Evolutionary conservation across 2,113 vertebrate genomes (phyloP), one percentile per base, ranked within the genome.

Genomic region (Danionella cerebrum): DNA sequence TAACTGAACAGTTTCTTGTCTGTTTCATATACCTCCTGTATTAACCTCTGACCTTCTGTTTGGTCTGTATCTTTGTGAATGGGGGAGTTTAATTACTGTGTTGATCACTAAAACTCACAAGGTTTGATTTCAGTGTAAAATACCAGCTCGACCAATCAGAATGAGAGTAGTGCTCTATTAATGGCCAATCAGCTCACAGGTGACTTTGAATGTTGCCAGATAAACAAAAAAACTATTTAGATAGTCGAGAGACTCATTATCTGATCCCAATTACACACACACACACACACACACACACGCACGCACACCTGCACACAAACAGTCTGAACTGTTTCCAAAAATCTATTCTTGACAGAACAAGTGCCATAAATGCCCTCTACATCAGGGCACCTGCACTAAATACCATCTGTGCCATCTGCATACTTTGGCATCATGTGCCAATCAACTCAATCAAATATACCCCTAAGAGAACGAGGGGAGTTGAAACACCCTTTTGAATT

Each of bases 241-340:
- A 64, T 82, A 10, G 16, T 10, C 11, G 71, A 81, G 64, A 67
- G 62, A 63, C 73, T 65, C 24, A 58, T 78, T 77, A 65, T 62
- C 45, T 73, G 6, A 18, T n/a, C n/a, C n/a, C n/a, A 41, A 14
- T n/a, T 10, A 41, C 13, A 14, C 7, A 5, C 6, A 44, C 22
- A 5, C 22, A 22, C 6, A 8, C 18, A 29, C 24, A 31, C 50
- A 11, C 39, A 2, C 38, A 39, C 50, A 18, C 25, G 31, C 48
- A 48, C 21, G 1, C 19, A 22, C n/a, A n/a, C n/a, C n/a, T n/a
- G n/a, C n/a, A n/a, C n/a, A n/a, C n/a, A n/a, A n/a, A n/a, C n/a
- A n/a, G n/a, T n/a, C n/a, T n/a, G n/a, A n/a, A n/a, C n/a, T n/a
- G n/a, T n/a, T n/a, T n/a, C n/a, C n/a, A 31, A 48, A 63, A 22